A percentile compares a stretch with the other conserved stretches of the same genome.
Conservation (phyloP, 2,888 invertebrate species). For the Pollenia labialis region DNA sequence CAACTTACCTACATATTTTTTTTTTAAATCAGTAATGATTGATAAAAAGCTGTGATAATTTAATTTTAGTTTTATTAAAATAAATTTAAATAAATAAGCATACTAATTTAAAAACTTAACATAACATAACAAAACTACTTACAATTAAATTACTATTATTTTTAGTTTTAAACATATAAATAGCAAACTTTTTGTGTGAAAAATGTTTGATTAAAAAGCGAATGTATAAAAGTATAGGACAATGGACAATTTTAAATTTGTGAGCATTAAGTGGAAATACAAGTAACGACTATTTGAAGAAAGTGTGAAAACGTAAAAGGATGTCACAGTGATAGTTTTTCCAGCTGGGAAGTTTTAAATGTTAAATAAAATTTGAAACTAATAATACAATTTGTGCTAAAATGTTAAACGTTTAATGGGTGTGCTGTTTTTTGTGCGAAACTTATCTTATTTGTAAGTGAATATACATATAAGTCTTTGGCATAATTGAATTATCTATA, state of each 20-base stretch:
- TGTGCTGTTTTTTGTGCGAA: background rate
- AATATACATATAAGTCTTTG: slow-evolving; percentile 42
- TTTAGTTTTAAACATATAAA: too few relatives aligned
- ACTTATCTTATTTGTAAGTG: too few relatives aligned
- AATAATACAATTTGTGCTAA: slow-evolving; percentile 27
- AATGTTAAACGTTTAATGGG: background rate
- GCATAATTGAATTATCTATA: slow-evolving; percentile 18
- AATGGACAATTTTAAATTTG: too few relatives aligned
- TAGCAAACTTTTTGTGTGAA: too few relatives aligned
- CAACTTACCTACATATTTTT: slow-evolving; percentile 9
- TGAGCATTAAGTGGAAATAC: too few relatives aligned
- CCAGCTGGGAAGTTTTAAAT: background rate
- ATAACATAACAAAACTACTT: background rate
- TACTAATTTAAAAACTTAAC: background rate
- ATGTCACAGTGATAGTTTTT: background rate
- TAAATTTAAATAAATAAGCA: slow-evolving; percentile 11
- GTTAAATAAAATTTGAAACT: background rate
- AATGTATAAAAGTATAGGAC: too few relatives aligned
- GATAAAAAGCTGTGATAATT: slow-evolving; percentile 2
- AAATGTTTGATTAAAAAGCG: too few relatives aligned
- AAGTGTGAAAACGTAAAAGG: background rate
- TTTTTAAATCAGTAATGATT: background rate
- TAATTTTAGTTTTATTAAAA: slow-evolving; percentile 19
- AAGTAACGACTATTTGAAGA: background rate
- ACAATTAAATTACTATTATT: too few relatives aligned